A percentile compares a stretch with the other conserved stretches of the same genome.
Conservation (phyloP, 2,888 invertebrate genomes). For the Keiferia lycopersicella region DNA sequence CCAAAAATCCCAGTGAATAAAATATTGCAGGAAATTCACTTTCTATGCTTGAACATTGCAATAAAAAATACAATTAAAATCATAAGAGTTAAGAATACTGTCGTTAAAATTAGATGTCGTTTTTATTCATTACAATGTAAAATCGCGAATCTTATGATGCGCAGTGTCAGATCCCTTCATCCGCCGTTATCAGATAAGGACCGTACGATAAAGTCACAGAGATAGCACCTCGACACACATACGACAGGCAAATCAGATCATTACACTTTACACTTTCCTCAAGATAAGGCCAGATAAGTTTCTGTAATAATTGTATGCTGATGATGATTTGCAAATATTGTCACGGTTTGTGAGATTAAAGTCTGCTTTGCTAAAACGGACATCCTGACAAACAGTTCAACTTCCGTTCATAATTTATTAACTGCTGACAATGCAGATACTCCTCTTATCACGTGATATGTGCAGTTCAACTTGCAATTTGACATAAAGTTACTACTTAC, state of each 20-base stretch:
- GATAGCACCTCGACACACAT: conserved; percentile 23
- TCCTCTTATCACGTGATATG: no score
- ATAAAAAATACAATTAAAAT: no score
- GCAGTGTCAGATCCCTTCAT: neutral
- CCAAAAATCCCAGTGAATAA: no score
- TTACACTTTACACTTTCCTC: conserved; percentile 30
- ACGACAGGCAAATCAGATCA: conserved; percentile 29
- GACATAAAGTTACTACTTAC: neutral
- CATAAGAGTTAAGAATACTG: no score
- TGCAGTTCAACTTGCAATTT: neutral
- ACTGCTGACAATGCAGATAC: neutral
- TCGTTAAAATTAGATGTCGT: no score
- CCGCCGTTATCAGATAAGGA: conserved; percentile 9
- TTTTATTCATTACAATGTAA: neutral
- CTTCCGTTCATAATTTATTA: neutral
- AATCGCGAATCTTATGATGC: conserved; percentile 11
- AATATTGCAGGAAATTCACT: no score
- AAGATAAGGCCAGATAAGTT: conserved; percentile 22
- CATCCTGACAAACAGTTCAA: conserved; percentile 13
- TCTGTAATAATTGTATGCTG: conserved; percentile 26
- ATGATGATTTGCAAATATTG: conserved; percentile 17
- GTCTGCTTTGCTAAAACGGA: conserved; percentile 7
- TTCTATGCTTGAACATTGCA: no score
- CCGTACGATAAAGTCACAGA: conserved; percentile 2
- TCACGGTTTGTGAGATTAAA: conserved; percentile 13